These are phyloP conservation scores for Hystrix cristata DNA, from an alignment of 2,113 vertebrate species.

Conservation along the genomic window DNA sequence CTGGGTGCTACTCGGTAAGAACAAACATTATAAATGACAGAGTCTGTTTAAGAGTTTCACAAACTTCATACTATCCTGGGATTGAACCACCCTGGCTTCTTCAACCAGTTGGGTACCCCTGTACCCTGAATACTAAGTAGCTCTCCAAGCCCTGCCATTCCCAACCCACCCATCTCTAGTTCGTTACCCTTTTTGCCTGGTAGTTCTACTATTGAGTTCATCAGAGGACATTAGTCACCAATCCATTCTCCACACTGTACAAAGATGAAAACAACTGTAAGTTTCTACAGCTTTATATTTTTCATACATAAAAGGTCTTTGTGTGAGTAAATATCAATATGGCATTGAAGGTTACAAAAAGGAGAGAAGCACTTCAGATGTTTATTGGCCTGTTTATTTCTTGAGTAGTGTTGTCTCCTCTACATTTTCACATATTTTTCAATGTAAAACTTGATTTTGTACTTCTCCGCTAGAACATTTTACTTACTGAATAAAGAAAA, in stretches of 20 bases:
- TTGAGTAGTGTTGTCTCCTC: background rate
- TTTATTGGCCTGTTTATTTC: background rate
- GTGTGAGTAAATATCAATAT: background rate
- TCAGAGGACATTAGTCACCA: background rate
- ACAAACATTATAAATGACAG: fast-evolving
- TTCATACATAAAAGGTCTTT: background rate
- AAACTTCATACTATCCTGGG: background rate
- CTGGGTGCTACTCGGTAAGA: background rate
- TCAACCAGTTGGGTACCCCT: fast-evolving
- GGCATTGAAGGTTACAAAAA: background rate
- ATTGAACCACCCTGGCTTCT: no score
- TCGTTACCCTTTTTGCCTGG: background rate
- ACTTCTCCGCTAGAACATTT: background rate
- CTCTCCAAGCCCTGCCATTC: background rate
- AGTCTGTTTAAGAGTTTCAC: background rate
- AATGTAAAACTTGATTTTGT: background rate
- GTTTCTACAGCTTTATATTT: background rate
- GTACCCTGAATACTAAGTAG: no score
- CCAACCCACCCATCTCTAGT: background rate
- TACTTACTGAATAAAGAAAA: background rate
- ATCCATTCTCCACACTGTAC: background rate
- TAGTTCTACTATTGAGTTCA: background rate
- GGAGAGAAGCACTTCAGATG: background rate
- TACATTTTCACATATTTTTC: background rate
- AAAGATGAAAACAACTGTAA: background rate